A percentile compares a stretch with the other conserved stretches of the same genome.
Evolutionary conservation across 2,113 vertebrate species (phyloP).

Genomic region (Cynopterus brachyotis): DNA sequence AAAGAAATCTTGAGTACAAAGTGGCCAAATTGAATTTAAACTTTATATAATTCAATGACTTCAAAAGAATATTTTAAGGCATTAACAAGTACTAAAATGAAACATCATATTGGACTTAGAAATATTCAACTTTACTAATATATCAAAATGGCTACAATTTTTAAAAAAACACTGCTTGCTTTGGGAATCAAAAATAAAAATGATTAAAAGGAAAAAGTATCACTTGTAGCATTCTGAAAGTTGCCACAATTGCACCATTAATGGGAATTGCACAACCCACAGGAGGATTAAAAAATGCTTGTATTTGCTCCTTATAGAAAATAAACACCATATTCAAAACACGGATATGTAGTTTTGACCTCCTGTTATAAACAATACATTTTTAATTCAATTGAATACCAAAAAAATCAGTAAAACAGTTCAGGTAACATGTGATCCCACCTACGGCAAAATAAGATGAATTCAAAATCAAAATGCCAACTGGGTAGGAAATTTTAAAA

Average conservation of each 20-base stretch:
- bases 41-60: background rate
- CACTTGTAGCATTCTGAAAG: background rate
- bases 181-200: conserved; percentile 6
- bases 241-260: background rate
- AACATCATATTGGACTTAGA: background rate
- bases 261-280: background rate
- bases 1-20: background rate
- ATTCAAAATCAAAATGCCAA: conserved; percentile 11
- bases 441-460: background rate
- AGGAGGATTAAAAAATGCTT: background rate
- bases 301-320: background rate
- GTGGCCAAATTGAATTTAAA: conserved; percentile 15
- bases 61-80: conserved; percentile 19
- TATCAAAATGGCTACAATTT: background rate
- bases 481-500: background rate
- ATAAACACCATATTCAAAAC: background rate
- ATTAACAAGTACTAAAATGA: background rate
- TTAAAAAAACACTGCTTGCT: background rate
- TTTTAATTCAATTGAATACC: background rate
- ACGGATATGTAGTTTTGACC: background rate
- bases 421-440: conserved; percentile 21
- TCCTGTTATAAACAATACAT: conserved; percentile 14
- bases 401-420: background rate
- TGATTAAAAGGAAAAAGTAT: background rate
- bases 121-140: background rate